A percentile compares a stretch with the other conserved stretches of the same genome.
These are phyloP conservation scores for Xiphophorus hellerii DNA, from an alignment of 2,113 vertebrate species.

Conservation along the genomic window DNA sequence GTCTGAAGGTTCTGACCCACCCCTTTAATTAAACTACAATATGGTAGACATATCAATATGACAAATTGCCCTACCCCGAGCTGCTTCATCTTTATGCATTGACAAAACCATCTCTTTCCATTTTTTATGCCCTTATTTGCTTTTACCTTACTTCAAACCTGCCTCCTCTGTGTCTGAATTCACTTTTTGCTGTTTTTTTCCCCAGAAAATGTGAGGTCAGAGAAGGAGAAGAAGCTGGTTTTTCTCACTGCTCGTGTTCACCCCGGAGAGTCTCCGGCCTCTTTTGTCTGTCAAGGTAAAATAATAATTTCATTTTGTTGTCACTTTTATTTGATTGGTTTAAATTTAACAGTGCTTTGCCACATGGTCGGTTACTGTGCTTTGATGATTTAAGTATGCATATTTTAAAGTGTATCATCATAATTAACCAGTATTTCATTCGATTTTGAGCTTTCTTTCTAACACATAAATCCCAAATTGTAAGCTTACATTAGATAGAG, in stretches of 20 bases:
- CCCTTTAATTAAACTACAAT: not conserved
- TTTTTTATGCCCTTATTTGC: not conserved
- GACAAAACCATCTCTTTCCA: constrained; percentile 11
- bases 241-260: constrained; percentile 96
- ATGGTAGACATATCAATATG: not conserved
- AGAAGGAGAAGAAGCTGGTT: constrained; percentile 90
- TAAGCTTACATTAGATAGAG: too few relatives aligned
- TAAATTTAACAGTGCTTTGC: too few relatives aligned
- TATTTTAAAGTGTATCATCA: too few relatives aligned
- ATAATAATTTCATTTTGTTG: constrained; percentile 16
- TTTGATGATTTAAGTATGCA: too few relatives aligned
- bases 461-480: too few relatives aligned
- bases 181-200: constrained; percentile 14
- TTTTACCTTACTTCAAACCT: not conserved
- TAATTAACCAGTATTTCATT: too few relatives aligned
- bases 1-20: constrained; percentile 31
- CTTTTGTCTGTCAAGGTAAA: constrained; percentile 98
- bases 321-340: not conserved
- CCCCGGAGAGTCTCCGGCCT: constrained; percentile 96
- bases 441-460: too few relatives aligned
- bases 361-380: too few relatives aligned
- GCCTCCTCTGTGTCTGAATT: not conserved
- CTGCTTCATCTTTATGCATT: constrained; percentile 4
- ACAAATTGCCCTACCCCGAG: not conserved
- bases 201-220: constrained; percentile 84